Conservation (phyloP, 1,140 invertebrate genomes). For the Colletes latitarsis region DNA sequence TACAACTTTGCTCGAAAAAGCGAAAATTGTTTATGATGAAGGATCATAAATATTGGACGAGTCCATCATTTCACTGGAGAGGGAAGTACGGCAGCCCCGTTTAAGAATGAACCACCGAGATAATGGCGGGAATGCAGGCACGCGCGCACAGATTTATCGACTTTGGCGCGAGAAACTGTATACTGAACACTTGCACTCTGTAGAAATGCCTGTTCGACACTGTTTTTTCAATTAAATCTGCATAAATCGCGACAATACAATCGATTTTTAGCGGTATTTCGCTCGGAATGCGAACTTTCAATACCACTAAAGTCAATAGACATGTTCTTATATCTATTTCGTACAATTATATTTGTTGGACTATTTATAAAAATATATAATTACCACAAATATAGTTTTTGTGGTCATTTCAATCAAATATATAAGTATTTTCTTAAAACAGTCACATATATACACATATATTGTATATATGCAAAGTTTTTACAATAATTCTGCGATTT, state of each 20-base stretch:
- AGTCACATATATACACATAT: constrained; percentile 6
- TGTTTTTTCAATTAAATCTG: constrained; percentile 6
- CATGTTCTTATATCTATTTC: constrained; percentile 15
- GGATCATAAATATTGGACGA: constrained; percentile 63
- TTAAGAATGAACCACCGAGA: constrained; percentile 68
- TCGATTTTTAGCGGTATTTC: constrained; percentile 32
- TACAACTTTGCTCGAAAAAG: constrained; percentile 6
- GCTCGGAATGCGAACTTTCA: constrained; percentile 11
- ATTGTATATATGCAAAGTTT: background rate
- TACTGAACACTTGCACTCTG: constrained; percentile 50
- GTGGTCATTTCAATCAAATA: constrained; percentile 4
- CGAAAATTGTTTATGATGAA: constrained; percentile 18
- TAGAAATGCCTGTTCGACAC: background rate
- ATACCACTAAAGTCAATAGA: constrained; percentile 42
- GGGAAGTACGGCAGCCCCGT: constrained; percentile 53
- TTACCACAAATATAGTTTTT: background rate
- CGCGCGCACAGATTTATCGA: constrained; percentile 45
- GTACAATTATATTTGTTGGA: background rate
- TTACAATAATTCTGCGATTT: background rate
- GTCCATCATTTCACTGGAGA: constrained; percentile 65
- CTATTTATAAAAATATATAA: constrained; percentile 21
- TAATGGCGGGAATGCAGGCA: constrained; percentile 73
- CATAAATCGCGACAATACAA: background rate
- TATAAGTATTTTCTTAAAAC: constrained; percentile 7
- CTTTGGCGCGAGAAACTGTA: constrained; percentile 48